phyloP scores from a whole-genome alignment of 2,888 invertebrate species.

The Allygus modestus region DNA sequence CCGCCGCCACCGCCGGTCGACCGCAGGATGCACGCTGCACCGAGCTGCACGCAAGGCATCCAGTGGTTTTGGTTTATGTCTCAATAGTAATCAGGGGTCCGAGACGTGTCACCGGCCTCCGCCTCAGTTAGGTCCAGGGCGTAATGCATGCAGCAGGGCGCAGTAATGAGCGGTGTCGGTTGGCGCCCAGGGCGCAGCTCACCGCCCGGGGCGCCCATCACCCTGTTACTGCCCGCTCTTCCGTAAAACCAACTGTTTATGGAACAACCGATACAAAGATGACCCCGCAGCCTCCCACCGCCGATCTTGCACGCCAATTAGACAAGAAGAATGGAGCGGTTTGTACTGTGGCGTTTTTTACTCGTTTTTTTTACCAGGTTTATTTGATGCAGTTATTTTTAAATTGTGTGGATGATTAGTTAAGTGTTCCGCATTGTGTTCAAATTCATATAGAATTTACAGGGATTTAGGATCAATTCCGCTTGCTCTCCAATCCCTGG shows the following conservation, averaged over 20 bases:
- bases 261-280: neutral
- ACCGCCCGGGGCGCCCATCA: slow-evolving; percentile 5
- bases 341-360: too few relatives aligned
- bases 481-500: too few relatives aligned
- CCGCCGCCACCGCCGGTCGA: too few relatives aligned
- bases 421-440: too few relatives aligned
- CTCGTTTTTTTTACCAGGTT: too few relatives aligned
- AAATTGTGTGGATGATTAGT: too few relatives aligned
- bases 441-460: too few relatives aligned
- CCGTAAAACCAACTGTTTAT: slow-evolving; percentile 51
- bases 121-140: neutral
- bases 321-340: neutral
- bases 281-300: neutral
- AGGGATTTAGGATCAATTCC: too few relatives aligned
- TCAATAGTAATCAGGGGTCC: slow-evolving; percentile 38
- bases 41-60: neutral
- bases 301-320: slow-evolving; percentile 24
- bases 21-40: slow-evolving; percentile 1
- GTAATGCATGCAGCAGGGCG: slow-evolving; percentile 46
- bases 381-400: too few relatives aligned
- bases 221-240: slow-evolving; percentile 22
- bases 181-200: too few relatives aligned
- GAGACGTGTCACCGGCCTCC: neutral
- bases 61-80: slow-evolving; percentile 18
- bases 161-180: slow-evolving; percentile 46